Conservation (phyloP, 2,888 invertebrate genomes). For the Idaea aversata region DNA sequence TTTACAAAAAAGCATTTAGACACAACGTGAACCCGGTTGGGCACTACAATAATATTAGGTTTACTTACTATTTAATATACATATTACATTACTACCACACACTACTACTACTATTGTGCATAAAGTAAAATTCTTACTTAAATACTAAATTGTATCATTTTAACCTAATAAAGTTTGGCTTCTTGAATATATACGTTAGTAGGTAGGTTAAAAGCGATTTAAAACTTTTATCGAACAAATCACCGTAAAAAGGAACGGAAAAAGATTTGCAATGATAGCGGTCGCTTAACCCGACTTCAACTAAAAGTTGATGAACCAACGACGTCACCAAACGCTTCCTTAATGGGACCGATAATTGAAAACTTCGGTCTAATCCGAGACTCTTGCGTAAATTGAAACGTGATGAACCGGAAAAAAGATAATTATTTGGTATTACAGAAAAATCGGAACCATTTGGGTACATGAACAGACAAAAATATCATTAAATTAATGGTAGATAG, state of each 20-base stretch:
- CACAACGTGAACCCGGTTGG: too few relatives aligned
- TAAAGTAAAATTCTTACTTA: too few relatives aligned
- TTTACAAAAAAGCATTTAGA: too few relatives aligned
- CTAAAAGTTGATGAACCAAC: constrained; percentile 58
- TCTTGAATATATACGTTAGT: neutral
- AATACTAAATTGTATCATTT: too few relatives aligned
- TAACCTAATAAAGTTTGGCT: too few relatives aligned
- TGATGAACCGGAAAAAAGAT: constrained; percentile 50
- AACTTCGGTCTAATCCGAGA: constrained; percentile 64
- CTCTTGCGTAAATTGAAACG: constrained; percentile 61
- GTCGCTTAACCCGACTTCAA: constrained; percentile 26
- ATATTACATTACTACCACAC: too few relatives aligned
- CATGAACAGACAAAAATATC: neutral
- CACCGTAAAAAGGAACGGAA: neutral
- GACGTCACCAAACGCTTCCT: constrained; percentile 43
- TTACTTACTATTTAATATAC: too few relatives aligned
- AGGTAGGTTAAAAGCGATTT: neutral
- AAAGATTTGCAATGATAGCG: neutral
- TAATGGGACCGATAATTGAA: constrained; percentile 68
- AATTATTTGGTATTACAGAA: constrained; percentile 46
- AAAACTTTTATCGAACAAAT: neutral
- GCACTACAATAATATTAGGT: too few relatives aligned
- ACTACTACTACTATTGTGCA: too few relatives aligned
- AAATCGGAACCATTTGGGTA: constrained; percentile 23
- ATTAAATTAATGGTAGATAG: too few relatives aligned